These are phyloP conservation scores for Pantelozetes paolii DNA, from an alignment of 2,888 invertebrate species.

Conservation along the genomic window DNA sequence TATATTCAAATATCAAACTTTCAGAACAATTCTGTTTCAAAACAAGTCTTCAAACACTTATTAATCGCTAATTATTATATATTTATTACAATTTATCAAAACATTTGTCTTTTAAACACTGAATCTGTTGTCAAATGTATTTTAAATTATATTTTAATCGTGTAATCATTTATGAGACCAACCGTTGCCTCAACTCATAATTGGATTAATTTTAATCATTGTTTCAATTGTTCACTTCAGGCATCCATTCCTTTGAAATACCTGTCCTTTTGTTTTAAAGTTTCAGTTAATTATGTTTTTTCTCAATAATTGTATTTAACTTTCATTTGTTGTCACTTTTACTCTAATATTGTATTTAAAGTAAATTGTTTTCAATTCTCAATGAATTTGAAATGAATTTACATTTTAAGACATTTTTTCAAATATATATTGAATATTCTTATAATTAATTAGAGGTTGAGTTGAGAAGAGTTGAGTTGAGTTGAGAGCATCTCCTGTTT, in stretches of 20 bases:
- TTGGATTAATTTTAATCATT: not conserved
- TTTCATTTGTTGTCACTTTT: no score
- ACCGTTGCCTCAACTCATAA: constrained; percentile 25
- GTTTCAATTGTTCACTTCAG: not conserved
- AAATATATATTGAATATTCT: no score
- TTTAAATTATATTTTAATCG: constrained; percentile 1
- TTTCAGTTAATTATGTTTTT: not conserved
- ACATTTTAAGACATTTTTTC: no score
- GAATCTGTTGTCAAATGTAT: constrained; percentile 35
- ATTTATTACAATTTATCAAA: not conserved
- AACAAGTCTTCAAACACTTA: not conserved
- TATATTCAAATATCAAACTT: constrained; percentile 16
- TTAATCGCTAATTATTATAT: not conserved
- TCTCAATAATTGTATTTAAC: no score
- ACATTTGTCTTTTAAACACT: not conserved
- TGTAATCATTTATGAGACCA: not conserved
- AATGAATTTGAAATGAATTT: no score
- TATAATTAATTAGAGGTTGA: no score
- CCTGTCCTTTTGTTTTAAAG: not conserved
- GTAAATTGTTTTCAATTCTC: no score
- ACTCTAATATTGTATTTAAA: no score
- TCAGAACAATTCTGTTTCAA: not conserved
- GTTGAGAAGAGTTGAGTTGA: no score
- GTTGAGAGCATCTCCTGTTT: constrained; percentile 21
- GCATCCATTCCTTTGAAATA: not conserved